Evolutionary conservation across 2,888 invertebrate species (phyloP).

Genomic region (Lasioglossum morio): DNA sequence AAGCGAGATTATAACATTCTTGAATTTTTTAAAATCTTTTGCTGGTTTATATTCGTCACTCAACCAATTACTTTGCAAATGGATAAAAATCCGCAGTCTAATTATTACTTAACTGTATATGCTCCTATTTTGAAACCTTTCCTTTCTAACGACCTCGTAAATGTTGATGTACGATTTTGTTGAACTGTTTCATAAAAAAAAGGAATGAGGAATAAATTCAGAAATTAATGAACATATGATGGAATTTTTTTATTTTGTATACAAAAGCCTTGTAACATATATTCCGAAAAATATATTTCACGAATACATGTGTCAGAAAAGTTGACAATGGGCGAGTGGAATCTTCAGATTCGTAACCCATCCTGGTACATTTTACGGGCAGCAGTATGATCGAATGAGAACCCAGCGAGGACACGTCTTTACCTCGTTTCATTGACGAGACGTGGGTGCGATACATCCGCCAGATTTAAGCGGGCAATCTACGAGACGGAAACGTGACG

Average conservation of each 20-base stretch:
- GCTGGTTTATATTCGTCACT: no score
- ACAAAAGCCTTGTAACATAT: not conserved
- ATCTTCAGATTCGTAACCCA: not conserved
- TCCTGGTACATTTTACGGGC: not conserved
- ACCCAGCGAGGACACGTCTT: constrained; percentile 3
- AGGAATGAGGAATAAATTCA: not conserved
- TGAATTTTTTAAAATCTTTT: no score
- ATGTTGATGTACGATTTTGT: no score
- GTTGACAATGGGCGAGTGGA: not conserved
- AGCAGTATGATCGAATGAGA: not conserved
- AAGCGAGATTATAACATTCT: no score
- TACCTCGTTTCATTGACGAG: constrained; percentile 22
- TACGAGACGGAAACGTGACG: constrained; percentile 39
- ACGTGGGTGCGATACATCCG: not conserved
- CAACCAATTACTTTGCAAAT: no score
- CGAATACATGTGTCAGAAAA: not conserved
- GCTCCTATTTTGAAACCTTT: no score
- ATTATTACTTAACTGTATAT: no score
- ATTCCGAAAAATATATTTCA: not conserved
- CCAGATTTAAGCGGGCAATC: constrained; percentile 28
- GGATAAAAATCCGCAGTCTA: no score
- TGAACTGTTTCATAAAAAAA: no score
- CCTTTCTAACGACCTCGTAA: no score
- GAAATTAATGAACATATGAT: not conserved
- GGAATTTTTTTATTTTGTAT: not conserved